Percentiles rank a stretch among this genome's conserved stretches.
Conservation (phyloP, 2,113 vertebrate species). For the Saguinus midas region DNA sequence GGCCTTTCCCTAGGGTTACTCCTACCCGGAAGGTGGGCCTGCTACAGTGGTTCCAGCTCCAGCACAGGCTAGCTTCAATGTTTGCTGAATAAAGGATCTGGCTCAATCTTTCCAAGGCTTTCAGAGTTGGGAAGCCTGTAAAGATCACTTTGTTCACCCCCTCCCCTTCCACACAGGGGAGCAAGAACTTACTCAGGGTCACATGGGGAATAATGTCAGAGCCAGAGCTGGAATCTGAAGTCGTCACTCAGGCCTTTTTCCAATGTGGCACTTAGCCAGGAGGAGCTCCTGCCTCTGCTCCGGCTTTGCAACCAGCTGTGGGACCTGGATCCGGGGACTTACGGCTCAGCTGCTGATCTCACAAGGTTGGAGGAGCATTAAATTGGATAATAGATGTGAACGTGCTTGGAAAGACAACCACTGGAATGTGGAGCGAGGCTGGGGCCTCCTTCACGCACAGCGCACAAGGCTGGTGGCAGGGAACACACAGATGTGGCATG, state of each 20-base stretch:
- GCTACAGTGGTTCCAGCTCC: not conserved
- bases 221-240: not conserved
- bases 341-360: not conserved
- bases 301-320: not conserved
- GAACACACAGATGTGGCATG: not conserved
- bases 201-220: not conserved
- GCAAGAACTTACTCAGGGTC: not conserved
- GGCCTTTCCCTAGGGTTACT: not conserved
- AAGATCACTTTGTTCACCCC: not conserved
- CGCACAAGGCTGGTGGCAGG: not conserved
- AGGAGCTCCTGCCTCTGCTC: not conserved
- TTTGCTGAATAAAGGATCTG: not conserved
- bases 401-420: not conserved
- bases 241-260: not conserved
- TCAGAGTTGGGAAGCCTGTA: not conserved
- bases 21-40: not conserved
- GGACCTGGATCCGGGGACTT: not conserved
- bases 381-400: too few relatives aligned
- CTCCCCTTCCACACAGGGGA: fast-evolving
- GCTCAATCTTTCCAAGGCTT: not conserved
- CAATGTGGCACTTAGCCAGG: not conserved
- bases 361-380: not conserved
- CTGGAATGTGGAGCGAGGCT: fast-evolving
- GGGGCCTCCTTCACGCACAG: not conserved
- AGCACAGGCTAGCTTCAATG: not conserved